phyloP scores from a whole-genome alignment of 2,797 vertebrate species.

The Echiichthys vipera region DNA sequence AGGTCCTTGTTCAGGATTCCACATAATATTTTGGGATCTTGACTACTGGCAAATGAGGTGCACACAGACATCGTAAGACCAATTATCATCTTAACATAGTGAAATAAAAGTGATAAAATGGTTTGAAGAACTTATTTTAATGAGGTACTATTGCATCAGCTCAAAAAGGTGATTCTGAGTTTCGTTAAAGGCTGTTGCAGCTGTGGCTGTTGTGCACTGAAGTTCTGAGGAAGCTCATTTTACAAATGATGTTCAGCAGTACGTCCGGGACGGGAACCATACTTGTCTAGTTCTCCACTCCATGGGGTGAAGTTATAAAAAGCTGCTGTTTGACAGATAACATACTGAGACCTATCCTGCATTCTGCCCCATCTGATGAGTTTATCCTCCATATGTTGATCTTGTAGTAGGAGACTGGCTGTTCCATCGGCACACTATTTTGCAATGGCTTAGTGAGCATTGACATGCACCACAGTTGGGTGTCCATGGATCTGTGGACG shows the following conservation, averaged over 20 bases:
- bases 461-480: conserved; percentile 5
- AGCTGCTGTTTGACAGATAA: conserved; percentile 21
- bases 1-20: neutral
- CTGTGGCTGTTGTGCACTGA: too few species aligned
- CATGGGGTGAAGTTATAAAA: conserved; percentile 6
- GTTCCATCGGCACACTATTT: conserved; percentile 16
- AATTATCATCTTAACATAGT: conserved; percentile 18
- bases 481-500: conserved; percentile 9
- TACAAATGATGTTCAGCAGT: neutral
- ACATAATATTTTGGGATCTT: neutral
- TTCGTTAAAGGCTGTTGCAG: conserved; percentile 27
- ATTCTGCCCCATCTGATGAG: conserved; percentile 34
- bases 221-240: conserved; percentile 21
- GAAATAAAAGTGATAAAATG: conserved; percentile 30
- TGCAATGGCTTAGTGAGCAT: conserved; percentile 3
- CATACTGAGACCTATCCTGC: conserved; percentile 50
- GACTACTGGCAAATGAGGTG: neutral
- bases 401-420: conserved; percentile 1
- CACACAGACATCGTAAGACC: too few species aligned
- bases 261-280: neutral
- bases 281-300: conserved; percentile 8
- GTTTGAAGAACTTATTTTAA: conserved; percentile 33
- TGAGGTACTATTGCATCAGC: conserved; percentile 11
- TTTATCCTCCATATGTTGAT: conserved; percentile 30
- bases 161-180: conserved; percentile 24